Percentiles rank a stretch among this genome's conserved stretches.
Evolutionary conservation across 2,797 vertebrate genomes (phyloP).

Genomic region (Apodemus agrarius): DNA sequence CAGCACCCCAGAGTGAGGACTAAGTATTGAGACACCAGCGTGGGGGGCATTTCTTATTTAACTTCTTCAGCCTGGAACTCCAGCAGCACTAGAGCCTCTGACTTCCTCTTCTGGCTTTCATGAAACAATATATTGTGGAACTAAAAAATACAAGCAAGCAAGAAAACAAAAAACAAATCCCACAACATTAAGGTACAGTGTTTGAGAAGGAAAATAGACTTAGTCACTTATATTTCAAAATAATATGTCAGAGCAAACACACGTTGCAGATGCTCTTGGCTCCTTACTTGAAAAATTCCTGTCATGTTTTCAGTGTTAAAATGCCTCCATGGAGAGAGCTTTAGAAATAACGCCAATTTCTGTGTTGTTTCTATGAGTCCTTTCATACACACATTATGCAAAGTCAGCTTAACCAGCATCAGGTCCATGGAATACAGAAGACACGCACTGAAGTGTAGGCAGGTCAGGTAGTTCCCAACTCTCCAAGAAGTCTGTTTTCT

Average conservation of each 20-base stretch:
- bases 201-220: background rate
- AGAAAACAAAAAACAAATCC: background rate
- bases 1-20: background rate
- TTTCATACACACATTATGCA: background rate
- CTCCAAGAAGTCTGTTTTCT: conserved; percentile 5
- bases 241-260: background rate
- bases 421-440: background rate
- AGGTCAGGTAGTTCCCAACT: background rate
- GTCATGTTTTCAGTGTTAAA: conserved; percentile 17
- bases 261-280: background rate
- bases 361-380: background rate
- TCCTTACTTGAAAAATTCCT: background rate
- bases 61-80: background rate
- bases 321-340: background rate
- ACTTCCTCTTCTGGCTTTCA: background rate
- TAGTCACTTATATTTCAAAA: conserved; percentile 8
- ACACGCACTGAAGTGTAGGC: background rate
- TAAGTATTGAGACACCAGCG: background rate
- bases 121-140: background rate
- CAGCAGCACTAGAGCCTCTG: too few species aligned
- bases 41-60: background rate
- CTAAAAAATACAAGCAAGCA: background rate
- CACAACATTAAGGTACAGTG: background rate
- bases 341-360: background rate
- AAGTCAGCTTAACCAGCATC: background rate